phyloP scores from a whole-genome alignment of 2,113 vertebrate genomes.

The Passerina amoena region DNA sequence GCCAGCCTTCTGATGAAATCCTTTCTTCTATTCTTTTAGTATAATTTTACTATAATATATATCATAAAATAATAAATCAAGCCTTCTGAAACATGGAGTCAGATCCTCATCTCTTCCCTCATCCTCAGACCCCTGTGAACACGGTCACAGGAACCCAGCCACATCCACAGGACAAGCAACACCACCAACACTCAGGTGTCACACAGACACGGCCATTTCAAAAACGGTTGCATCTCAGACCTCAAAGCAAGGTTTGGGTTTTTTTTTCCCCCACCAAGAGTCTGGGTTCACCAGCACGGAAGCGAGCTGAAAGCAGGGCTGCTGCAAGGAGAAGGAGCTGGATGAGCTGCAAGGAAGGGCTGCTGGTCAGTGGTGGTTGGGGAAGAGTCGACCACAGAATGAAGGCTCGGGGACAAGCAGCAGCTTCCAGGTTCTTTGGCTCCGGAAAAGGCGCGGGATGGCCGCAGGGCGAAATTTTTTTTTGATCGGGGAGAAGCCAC shows the following conservation, averaged over 20 bases:
- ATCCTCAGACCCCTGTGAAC: too few relatives aligned
- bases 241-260: not conserved
- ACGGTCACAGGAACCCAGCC: not conserved
- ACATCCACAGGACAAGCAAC: not conserved
- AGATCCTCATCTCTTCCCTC: too few relatives aligned
- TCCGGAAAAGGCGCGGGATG: not conserved
- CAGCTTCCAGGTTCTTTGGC: constrained; percentile 28
- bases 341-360: not conserved
- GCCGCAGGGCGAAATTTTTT: not conserved
- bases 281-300: not conserved
- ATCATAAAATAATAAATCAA: too few relatives aligned
- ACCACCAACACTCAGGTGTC: not conserved
- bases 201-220: constrained; percentile 55
- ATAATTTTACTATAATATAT: too few relatives aligned
- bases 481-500: constrained; percentile 30
- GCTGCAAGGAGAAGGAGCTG: not conserved
- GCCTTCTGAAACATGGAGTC: too few relatives aligned
- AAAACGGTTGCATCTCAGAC: constrained; percentile 40
- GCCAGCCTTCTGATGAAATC: too few relatives aligned
- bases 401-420: not conserved
- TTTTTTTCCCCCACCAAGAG: not conserved
- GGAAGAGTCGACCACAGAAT: constrained; percentile 13
- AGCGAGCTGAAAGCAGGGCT: not conserved
- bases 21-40: too few relatives aligned
- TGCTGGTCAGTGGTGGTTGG: not conserved